Evolutionary conservation across 1,140 invertebrate species (phyloP).

Genomic region (Drosophila parvula): DNA sequence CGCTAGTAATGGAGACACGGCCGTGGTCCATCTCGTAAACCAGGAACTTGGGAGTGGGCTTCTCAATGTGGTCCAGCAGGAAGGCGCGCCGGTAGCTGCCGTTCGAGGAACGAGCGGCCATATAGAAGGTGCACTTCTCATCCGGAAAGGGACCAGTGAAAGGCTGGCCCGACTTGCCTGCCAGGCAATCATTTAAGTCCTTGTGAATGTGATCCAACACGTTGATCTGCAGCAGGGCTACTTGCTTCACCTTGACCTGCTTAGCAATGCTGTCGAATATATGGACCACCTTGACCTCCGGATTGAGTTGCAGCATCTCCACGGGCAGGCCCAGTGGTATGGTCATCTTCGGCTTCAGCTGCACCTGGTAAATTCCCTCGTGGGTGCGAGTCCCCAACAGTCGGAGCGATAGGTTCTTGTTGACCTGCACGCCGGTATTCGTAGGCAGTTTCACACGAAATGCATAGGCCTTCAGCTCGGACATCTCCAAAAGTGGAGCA

Average conservation of each 20-base stretch:
- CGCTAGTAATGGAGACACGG: slow-evolving; percentile 28
- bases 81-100: slow-evolving; percentile 62
- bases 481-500: slow-evolving; percentile 20
- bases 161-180: background rate
- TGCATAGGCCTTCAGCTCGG: slow-evolving; percentile 37
- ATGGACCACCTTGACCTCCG: slow-evolving; percentile 32
- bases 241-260: slow-evolving; percentile 16
- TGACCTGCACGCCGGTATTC: slow-evolving; percentile 37
- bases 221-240: slow-evolving; percentile 49
- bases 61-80: slow-evolving; percentile 44
- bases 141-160: slow-evolving; percentile 22
- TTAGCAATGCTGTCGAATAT: slow-evolving; percentile 9
- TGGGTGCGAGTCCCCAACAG: slow-evolving; percentile 30
- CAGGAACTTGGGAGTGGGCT: slow-evolving; percentile 30
- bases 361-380: slow-evolving; percentile 43
- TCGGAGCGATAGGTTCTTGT: slow-evolving; percentile 40
- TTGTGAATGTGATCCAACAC: slow-evolving; percentile 31
- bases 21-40: slow-evolving; percentile 71
- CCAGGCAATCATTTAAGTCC: slow-evolving; percentile 32
- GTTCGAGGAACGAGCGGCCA: slow-evolving; percentile 43
- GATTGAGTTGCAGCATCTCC: slow-evolving; percentile 31
- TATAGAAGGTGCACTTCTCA: slow-evolving; percentile 4
- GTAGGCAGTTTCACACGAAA: slow-evolving; percentile 41
- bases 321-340: slow-evolving; percentile 48
- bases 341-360: slow-evolving; percentile 44